A percentile compares a stretch with the other conserved stretches of the same genome.
Conservation (phyloP, 2,797 vertebrate species). For the Ara ararauna region DNA sequence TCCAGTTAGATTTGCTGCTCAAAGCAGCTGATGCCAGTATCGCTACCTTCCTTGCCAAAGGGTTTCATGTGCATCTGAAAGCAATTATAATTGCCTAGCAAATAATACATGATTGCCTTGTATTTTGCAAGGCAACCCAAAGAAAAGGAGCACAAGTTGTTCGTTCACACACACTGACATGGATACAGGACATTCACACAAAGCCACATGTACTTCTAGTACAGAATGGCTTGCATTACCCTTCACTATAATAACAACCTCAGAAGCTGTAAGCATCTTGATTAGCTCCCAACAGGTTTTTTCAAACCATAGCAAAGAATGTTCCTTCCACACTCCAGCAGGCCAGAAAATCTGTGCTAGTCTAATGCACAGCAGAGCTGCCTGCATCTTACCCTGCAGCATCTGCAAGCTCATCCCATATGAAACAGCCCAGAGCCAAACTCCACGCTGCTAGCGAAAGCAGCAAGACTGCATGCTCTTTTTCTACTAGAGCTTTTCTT, state of each 20-base stretch:
- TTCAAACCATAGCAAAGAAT: neutral
- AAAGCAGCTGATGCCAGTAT: conserved; percentile 7
- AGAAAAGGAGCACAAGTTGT: conserved; percentile 8
- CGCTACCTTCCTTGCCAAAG: conserved; percentile 53
- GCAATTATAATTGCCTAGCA: conserved; percentile 58
- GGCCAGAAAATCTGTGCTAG: neutral
- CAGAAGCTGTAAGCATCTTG: neutral
- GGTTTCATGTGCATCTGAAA: conserved; percentile 58
- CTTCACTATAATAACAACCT: neutral
- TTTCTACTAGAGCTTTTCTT: neutral
- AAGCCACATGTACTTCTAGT: neutral
- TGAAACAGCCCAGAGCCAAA: neutral
- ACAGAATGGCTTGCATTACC: neutral
- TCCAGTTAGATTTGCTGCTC: neutral
- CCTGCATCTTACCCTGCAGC: neutral
- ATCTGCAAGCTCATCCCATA: neutral
- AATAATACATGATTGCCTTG: neutral
- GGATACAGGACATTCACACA: neutral
- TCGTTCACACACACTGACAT: neutral
- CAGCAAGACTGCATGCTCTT: neutral
- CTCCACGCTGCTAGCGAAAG: neutral
- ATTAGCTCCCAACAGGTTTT: neutral
- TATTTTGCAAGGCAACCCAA: neutral
- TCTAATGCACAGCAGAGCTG: neutral
- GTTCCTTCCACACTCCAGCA: neutral